These are phyloP conservation scores for Acrossocheilus wenchowensis DNA, from an alignment of 2,797 vertebrate species.

Conservation along the genomic window DNA sequence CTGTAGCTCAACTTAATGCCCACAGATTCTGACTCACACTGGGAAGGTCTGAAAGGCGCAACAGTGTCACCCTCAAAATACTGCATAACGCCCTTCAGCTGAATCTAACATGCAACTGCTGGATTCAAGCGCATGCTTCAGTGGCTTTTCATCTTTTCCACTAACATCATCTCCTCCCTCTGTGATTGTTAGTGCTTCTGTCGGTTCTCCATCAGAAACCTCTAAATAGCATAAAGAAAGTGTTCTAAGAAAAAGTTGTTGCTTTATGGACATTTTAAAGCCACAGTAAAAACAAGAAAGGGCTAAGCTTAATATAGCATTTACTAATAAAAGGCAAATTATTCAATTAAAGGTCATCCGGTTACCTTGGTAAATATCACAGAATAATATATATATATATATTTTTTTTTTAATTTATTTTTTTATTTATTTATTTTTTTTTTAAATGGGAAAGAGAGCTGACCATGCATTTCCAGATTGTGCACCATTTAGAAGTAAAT, in stretches of 20 bases:
- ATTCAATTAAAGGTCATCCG: background rate
- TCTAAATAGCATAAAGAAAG: background rate
- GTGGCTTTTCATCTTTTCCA: constrained; percentile 51
- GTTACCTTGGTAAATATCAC: background rate
- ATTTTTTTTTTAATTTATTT: no score
- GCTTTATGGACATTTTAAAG: background rate
- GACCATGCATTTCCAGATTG: background rate
- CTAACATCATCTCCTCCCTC: constrained; percentile 32
- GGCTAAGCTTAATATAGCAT: background rate
- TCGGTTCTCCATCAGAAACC: background rate
- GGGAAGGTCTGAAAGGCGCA: constrained; percentile 58
- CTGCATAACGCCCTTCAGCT: constrained; percentile 67
- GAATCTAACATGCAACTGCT: constrained; percentile 71
- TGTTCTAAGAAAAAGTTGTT: background rate
- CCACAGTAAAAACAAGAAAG: background rate
- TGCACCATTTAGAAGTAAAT: background rate
- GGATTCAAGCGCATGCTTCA: constrained; percentile 66
- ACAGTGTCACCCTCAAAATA: constrained; percentile 71
- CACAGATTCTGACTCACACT: constrained; percentile 59
- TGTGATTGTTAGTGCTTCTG: constrained; percentile 10
- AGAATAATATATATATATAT: background rate
- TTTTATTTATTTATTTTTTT: no score
- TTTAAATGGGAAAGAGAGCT: background rate
- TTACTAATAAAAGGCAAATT: background rate
- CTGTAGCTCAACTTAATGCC: constrained; percentile 22